Base-by-base conservation (phyloP, 2,888 invertebrate species). In the Ceriagrion tenellum region DNA sequence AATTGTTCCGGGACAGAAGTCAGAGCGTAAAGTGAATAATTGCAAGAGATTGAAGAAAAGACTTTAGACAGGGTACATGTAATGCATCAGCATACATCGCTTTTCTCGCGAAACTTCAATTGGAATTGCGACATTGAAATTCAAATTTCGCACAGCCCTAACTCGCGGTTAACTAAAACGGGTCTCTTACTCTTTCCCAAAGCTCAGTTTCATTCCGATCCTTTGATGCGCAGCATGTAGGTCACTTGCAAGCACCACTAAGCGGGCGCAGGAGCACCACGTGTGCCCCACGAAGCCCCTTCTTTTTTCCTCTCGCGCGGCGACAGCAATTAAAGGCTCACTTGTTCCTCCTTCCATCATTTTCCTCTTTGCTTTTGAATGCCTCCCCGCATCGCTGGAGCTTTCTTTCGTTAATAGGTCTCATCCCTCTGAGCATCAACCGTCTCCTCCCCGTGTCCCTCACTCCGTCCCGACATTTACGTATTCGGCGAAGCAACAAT, bases 221-320 rank as follows among this genome's bases (percentile, higher is more conserved):
- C n/a, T 69, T 69, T 69, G 69, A 69, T 26, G 6, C 69, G 69
- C 69, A 69, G 69, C 69, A 69, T 69, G 16, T 69, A 69, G 69
- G 69, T 69, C 69, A 69, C 69, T 69, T n/a, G 69, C n/a, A 59
- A 59, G 59, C 59, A n/a, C n/a, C 69, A 69, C 59, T 59, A 59
- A 59, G 59, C 69, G 69, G 69, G 26, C 26, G 69, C n/a, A n/a
- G 1, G 69, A 69, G 69, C 69, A 69, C 69, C 69, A n/a, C 69
- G 69, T 69, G 69, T 69, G 26, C 69, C n/a, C 69, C 8, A 6
- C 69, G 59, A 20, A 20, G 59, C 4, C 59, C 18, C 18, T 59
- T 16, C 16, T 59, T 16, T 16, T 20, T 16, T 16, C 12, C 12
- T 69, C n/a, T 69, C n/a, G n/a, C 69, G 20, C n/a, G 69, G 69